A percentile compares a stretch with the other conserved stretches of the same genome.
Conservation (phyloP, 2,113 vertebrate species). For the Bos indicus region DNA sequence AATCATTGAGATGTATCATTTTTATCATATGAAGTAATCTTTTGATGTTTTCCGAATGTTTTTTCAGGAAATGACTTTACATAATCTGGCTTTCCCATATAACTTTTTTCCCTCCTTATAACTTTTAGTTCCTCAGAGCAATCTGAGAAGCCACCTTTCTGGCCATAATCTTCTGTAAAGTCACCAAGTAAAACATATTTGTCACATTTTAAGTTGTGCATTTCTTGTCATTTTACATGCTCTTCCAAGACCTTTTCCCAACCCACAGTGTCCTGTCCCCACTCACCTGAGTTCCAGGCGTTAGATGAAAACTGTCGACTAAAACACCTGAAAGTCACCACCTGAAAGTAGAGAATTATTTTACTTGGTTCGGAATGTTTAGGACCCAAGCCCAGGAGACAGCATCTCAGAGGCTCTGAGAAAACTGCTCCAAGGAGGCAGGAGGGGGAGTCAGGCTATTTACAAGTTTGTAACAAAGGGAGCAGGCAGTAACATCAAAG, state of each 20-base stretch:
- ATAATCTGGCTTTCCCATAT: neutral
- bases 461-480: neutral
- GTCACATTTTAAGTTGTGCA: neutral
- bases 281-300: neutral
- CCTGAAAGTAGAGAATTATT: neutral
- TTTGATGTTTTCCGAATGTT: neutral
- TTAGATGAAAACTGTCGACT: neutral
- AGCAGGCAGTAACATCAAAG: neutral
- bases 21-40: neutral
- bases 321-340: neutral
- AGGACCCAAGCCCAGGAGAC: neutral
- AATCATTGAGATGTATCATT: neutral
- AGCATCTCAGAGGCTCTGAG: neutral
- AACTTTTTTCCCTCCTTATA: neutral
- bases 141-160: neutral
- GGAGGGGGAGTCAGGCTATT: neutral
- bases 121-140: neutral
- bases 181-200: neutral
- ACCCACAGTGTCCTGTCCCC: neutral
- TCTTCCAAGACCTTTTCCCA: neutral
- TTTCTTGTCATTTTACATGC: neutral
- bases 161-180: neutral
- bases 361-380: neutral
- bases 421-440: neutral
- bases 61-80: neutral